Percentiles rank a stretch among this genome's conserved stretches.
These are phyloP conservation scores for Odobenus rosmarus DNA, from an alignment of 2,113 vertebrate species.

Conservation along the genomic window DNA sequence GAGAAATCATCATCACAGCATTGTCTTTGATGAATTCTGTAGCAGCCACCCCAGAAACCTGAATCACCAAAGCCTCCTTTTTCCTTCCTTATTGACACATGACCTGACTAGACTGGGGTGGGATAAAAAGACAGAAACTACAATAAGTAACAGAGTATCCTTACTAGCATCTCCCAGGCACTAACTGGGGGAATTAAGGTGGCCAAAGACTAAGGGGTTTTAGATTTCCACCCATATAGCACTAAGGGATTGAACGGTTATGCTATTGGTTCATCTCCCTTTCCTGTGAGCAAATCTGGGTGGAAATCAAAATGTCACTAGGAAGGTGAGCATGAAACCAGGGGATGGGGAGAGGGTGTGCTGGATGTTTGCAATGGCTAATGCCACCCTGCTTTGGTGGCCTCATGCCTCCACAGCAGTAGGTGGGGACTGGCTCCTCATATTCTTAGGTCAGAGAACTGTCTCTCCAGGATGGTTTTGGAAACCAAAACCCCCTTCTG, in stretches of 20 bases:
- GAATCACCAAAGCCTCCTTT: neutral
- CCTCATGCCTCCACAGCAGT: neutral
- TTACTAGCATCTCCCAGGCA: neutral
- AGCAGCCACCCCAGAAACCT: neutral
- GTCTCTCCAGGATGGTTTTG: neutral
- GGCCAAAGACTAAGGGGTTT: neutral
- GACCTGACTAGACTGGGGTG: neutral
- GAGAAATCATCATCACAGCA: neutral
- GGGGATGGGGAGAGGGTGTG: too few species aligned
- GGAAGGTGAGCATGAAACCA: neutral
- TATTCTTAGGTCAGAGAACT: neutral
- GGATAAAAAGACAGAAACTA: neutral
- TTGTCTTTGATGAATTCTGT: neutral
- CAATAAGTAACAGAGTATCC: neutral
- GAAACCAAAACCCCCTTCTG: neutral
- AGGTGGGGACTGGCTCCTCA: neutral
- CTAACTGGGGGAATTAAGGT: neutral
- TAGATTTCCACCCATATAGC: neutral
- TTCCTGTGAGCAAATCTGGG: neutral
- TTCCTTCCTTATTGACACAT: neutral
- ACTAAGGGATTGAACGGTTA: neutral
- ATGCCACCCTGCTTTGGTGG: neutral
- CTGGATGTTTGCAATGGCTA: neutral
- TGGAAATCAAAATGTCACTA: neutral
- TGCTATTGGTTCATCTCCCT: neutral